A percentile compares a stretch with the other conserved stretches of the same genome.
Evolutionary conservation across 2,113 vertebrate species (phyloP).

Genomic region (Tauraco erythrolophus): DNA sequence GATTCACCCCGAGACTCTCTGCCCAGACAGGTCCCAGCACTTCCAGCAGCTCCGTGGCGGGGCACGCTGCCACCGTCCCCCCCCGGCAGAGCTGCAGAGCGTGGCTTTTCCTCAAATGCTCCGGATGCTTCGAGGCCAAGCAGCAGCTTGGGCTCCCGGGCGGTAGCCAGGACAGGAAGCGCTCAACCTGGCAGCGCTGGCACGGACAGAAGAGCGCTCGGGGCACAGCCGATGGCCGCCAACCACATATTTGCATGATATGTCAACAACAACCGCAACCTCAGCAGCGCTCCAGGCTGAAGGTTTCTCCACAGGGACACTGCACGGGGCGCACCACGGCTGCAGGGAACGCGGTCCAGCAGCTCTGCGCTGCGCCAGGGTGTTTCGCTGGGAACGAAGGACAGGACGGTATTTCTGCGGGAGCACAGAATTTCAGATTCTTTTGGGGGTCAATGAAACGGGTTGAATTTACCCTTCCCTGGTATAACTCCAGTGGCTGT

Average conservation of each 20-base stretch:
- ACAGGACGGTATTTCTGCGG: not conserved
- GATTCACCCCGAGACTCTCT: not conserved
- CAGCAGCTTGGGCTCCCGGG: not conserved
- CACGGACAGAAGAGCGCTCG: not conserved
- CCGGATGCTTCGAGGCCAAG: not conserved
- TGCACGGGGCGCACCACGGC: accelerated
- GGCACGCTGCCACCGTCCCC: not conserved
- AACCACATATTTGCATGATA: accelerated
- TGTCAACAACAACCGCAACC: not conserved
- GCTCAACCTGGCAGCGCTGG: accelerated
- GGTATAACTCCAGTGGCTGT: not conserved
- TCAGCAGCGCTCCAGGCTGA: not conserved
- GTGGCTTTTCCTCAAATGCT: accelerated
- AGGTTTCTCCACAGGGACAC: not conserved
- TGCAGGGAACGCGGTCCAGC: accelerated
- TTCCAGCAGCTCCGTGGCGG: accelerated
- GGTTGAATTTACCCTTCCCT: not conserved
- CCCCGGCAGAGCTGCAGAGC: not conserved
- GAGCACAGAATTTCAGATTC: not conserved
- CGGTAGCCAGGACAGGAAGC: not conserved
- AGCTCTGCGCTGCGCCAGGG: not conserved
- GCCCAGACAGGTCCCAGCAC: not conserved
- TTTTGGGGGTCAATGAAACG: not conserved
- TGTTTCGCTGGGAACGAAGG: not conserved
- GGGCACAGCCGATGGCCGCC: accelerated